A percentile compares a stretch with the other conserved stretches of the same genome.
Evolutionary conservation across 1,140 invertebrate species (phyloP).

Genomic region (Lepidostoma basale): DNA sequence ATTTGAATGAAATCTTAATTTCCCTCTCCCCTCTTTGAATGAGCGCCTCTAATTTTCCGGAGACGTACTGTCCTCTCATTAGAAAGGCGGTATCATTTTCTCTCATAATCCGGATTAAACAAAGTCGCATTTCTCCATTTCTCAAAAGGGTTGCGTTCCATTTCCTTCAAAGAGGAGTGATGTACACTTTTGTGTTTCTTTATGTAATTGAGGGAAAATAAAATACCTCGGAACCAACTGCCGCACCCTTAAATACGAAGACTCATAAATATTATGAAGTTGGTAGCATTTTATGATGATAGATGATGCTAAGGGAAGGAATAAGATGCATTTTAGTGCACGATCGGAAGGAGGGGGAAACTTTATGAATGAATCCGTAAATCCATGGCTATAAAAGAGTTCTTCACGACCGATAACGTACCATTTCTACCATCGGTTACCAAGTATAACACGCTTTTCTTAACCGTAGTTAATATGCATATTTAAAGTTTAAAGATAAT

Average conservation of each 20-base stretch:
- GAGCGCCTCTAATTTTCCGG: too few relatives aligned
- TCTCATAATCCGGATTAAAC: conserved; percentile 34
- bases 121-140: conserved; percentile 27
- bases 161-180: conserved; percentile 1
- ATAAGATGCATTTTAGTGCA: conserved; percentile 41
- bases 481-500: too few relatives aligned
- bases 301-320: conserved; percentile 23
- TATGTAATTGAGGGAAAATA: conserved; percentile 31
- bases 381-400: not conserved
- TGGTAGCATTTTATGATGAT: conserved; percentile 38
- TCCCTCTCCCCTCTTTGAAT: too few relatives aligned
- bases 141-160: conserved; percentile 32
- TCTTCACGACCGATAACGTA: too few relatives aligned
- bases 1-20: too few relatives aligned
- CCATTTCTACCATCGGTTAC: too few relatives aligned
- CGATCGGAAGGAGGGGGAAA: not conserved
- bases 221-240: conserved; percentile 27
- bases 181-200: conserved; percentile 22
- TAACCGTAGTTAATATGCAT: too few relatives aligned
- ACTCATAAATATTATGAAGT: conserved; percentile 43
- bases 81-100: conserved; percentile 17
- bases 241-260: conserved; percentile 15
- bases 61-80: too few relatives aligned
- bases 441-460: too few relatives aligned
- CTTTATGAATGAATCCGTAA: conserved; percentile 25